Percentiles rank a stretch among this genome's conserved stretches.
Evolutionary conservation across 2,113 vertebrate species (phyloP).

Genomic region (Passer domesticus): DNA sequence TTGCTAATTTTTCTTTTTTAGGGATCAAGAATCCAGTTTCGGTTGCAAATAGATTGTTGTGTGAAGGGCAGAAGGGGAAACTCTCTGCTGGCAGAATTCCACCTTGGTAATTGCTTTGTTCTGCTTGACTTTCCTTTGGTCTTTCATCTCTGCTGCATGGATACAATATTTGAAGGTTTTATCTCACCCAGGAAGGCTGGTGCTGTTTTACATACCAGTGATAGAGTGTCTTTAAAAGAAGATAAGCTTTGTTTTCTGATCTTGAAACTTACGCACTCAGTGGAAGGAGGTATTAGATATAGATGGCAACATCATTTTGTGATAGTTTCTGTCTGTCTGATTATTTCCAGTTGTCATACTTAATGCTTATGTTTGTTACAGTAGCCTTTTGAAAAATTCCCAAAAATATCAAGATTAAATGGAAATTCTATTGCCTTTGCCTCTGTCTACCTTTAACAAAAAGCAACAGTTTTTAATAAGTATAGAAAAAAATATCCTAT

Average conservation of each 20-base stretch:
- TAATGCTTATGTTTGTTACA: neutral
- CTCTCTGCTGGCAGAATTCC: conserved; percentile 98
- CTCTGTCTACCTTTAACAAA: neutral
- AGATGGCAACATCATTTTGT: conserved; percentile 5
- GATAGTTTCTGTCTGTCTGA: conserved; percentile 30
- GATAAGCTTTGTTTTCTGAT: conserved; percentile 43
- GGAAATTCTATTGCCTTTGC: neutral
- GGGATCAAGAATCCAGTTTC: conserved; percentile 97
- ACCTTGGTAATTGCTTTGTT: conserved; percentile 88
- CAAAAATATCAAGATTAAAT: neutral
- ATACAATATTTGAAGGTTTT: conserved; percentile 50
- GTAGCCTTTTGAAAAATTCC: conserved; percentile 16
- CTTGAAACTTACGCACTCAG: neutral
- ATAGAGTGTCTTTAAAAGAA: neutral
- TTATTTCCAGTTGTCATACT: conserved; percentile 40
- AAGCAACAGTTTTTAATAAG: neutral
- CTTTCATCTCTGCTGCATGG: conserved; percentile 42
- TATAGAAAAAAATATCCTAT: neutral
- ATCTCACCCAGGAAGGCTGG: neutral
- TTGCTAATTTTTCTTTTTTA: conserved; percentile 68
- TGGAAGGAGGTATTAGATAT: conserved; percentile 18
- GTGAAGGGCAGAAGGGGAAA: conserved; percentile 97
- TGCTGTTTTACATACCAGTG: conserved; percentile 14
- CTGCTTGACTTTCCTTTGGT: conserved; percentile 48
- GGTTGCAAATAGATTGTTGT: conserved; percentile 93